phyloP scores from a whole-genome alignment of 2,888 invertebrate genomes.

The Osmoderma eremita region DNA sequence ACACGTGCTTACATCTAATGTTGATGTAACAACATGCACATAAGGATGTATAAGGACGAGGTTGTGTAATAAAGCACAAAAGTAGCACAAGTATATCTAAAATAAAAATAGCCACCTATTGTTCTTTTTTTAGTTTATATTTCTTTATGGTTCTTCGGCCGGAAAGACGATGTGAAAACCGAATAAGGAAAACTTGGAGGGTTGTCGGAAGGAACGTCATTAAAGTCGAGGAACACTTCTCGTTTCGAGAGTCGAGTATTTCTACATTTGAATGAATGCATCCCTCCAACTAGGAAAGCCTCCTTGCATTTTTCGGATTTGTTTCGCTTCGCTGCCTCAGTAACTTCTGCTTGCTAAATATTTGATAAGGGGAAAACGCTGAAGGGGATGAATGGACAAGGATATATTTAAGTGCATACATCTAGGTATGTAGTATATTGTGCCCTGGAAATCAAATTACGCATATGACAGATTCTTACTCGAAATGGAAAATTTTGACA shows the following conservation, averaged over 20 bases:
- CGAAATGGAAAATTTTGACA: slow-evolving; percentile 11
- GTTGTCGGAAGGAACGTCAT: slow-evolving; percentile 21
- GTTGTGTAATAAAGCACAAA: too few species aligned
- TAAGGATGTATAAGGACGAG: too few species aligned
- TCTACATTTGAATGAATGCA: slow-evolving; percentile 27
- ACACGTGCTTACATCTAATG: too few species aligned
- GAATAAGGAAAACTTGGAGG: slow-evolving; percentile 23
- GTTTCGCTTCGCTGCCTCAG: slow-evolving; percentile 8
- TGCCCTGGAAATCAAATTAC: slow-evolving; percentile 17
- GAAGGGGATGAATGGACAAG: slow-evolving; percentile 23
- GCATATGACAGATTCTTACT: slow-evolving; percentile 14
- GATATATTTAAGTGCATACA: slow-evolving; percentile 1
- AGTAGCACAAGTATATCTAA: too few species aligned
- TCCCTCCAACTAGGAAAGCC: slow-evolving; percentile 14
- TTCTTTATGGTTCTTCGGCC: background rate
- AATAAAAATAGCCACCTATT: background rate
- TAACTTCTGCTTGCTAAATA: slow-evolving; percentile 29
- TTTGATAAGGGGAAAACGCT: slow-evolving; percentile 24
- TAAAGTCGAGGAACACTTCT: slow-evolving; percentile 29
- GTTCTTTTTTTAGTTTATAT: background rate
- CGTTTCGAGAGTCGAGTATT: slow-evolving; percentile 25
- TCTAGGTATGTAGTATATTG: too few species aligned
- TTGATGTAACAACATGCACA: too few species aligned
- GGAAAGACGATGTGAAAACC: background rate
- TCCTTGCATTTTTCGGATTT: slow-evolving; percentile 22